Percentiles rank a stretch among this genome's conserved stretches.
These are phyloP conservation scores for Neocrepidodera transversa DNA, from an alignment of 2,888 invertebrate genomes.

Conservation along the genomic window DNA sequence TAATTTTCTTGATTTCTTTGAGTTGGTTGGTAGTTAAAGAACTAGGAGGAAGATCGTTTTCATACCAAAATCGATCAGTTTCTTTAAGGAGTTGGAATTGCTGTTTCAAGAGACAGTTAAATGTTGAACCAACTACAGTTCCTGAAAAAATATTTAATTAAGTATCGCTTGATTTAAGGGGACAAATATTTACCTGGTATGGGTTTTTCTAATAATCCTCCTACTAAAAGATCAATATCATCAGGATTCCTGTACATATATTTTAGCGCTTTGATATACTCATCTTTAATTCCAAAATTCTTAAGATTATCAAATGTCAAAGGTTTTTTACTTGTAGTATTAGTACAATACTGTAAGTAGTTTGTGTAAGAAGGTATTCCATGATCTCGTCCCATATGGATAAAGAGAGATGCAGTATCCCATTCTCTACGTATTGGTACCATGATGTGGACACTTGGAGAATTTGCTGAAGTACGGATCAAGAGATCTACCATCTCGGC, in stretches of 20 bases:
- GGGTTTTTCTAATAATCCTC: constrained; percentile 82
- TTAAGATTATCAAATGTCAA: constrained; percentile 63
- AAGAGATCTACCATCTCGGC: constrained; percentile 67
- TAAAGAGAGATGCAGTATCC: constrained; percentile 63
- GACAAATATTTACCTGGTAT: constrained; percentile 59
- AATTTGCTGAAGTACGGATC: constrained; percentile 69
- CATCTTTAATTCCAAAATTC: constrained; percentile 64
- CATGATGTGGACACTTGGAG: constrained; percentile 65
- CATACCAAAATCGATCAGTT: constrained; percentile 95
- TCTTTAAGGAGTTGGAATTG: constrained; percentile 85
- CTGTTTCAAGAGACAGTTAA: constrained; percentile 82
- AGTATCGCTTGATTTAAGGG: too few relatives aligned
- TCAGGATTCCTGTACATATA: constrained; percentile 74
- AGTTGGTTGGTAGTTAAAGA: constrained; percentile 80
- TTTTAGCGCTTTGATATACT: constrained; percentile 69
- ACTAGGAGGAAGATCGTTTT: constrained; percentile 91
- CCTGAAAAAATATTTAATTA: too few relatives aligned
- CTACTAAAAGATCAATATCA: constrained; percentile 86
- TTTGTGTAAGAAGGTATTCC: constrained; percentile 78
- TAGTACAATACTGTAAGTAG: constrained; percentile 71
- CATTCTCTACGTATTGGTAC: constrained; percentile 57
- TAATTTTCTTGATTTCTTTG: constrained; percentile 80
- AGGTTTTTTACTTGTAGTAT: constrained; percentile 48
- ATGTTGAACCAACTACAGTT: constrained; percentile 85
- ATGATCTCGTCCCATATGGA: constrained; percentile 78